Evolutionary conservation across 2,888 invertebrate species (phyloP).

Genomic region (Sesia apiformis): DNA sequence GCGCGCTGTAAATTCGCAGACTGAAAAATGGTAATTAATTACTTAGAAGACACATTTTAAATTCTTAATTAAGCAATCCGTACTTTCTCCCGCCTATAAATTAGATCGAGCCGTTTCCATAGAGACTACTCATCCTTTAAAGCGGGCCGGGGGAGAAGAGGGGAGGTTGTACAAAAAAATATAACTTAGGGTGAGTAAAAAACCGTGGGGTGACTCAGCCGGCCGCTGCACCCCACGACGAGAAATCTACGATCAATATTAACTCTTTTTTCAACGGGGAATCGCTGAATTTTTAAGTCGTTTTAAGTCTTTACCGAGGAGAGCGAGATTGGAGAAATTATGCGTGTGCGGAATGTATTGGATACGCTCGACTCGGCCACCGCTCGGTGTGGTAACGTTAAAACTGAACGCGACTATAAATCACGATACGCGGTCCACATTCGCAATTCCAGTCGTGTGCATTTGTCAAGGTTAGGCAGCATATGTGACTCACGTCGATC

Average conservation of each 20-base stretch:
- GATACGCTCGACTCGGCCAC: constrained; percentile 16
- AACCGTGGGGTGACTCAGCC: constrained; percentile 76
- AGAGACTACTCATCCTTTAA: constrained; percentile 76
- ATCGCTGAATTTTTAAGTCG: constrained; percentile 69
- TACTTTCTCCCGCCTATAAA: constrained; percentile 74
- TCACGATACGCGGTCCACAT: constrained; percentile 26
- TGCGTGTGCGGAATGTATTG: constrained; percentile 29
- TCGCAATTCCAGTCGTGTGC: constrained; percentile 26
- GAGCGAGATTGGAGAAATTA: constrained; percentile 22
- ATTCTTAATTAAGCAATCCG: constrained; percentile 75
- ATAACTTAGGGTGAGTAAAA: constrained; percentile 76
- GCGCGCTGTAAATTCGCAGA: constrained; percentile 1
- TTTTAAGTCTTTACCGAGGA: constrained; percentile 41
- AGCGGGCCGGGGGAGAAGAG: constrained; percentile 56
- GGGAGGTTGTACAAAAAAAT: constrained; percentile 71
- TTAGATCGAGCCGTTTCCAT: constrained; percentile 75
- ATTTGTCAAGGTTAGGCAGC: constrained; percentile 58
- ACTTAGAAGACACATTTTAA: constrained; percentile 69
- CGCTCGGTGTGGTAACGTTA: constrained; percentile 6
- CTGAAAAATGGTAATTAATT: constrained; percentile 60
- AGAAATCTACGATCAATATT: constrained; percentile 76
- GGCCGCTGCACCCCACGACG: constrained; percentile 74
- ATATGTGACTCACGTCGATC: constrained; percentile 43
- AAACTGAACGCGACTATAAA: constrained; percentile 30
- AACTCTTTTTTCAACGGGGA: constrained; percentile 73